These are phyloP conservation scores for Loxodonta africana DNA, from an alignment of 2,113 vertebrate species.

Conservation along the genomic window DNA sequence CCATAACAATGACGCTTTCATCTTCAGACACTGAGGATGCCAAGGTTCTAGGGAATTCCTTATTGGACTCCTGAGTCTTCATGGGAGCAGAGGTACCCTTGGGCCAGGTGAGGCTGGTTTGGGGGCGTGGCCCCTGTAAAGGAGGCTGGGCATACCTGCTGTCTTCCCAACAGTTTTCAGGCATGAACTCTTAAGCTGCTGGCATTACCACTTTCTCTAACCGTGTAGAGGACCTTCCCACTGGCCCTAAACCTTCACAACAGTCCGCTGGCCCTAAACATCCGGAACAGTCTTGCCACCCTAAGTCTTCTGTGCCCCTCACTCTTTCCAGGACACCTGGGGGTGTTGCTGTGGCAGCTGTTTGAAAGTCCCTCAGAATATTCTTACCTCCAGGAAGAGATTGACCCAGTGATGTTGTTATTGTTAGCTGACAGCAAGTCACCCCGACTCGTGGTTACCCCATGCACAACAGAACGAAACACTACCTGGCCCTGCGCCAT, in stretches of 20 bases:
- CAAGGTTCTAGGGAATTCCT: background rate
- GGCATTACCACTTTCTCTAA: rapidly evolving
- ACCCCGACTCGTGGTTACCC: background rate
- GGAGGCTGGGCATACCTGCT: background rate
- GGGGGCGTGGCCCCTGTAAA: background rate
- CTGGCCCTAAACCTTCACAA: background rate
- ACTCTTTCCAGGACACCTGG: background rate
- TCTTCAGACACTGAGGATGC: background rate
- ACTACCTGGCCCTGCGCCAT: background rate
- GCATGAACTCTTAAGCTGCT: rapidly evolving
- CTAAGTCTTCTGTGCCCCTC: no score
- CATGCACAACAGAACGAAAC: background rate
- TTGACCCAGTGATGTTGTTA: background rate
- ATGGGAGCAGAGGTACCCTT: rapidly evolving
- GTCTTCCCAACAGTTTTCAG: background rate
- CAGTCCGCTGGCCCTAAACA: background rate
- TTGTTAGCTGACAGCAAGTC: background rate
- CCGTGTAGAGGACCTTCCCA: rapidly evolving
- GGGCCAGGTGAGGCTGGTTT: background rate
- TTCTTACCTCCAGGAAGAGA: background rate
- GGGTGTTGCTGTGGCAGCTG: background rate
- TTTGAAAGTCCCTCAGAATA: background rate
- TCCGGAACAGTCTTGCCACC: background rate
- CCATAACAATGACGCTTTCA: background rate
- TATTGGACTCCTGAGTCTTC: no score